phyloP scores from a whole-genome alignment of 2,888 invertebrate species.

The Acleris cristana region DNA sequence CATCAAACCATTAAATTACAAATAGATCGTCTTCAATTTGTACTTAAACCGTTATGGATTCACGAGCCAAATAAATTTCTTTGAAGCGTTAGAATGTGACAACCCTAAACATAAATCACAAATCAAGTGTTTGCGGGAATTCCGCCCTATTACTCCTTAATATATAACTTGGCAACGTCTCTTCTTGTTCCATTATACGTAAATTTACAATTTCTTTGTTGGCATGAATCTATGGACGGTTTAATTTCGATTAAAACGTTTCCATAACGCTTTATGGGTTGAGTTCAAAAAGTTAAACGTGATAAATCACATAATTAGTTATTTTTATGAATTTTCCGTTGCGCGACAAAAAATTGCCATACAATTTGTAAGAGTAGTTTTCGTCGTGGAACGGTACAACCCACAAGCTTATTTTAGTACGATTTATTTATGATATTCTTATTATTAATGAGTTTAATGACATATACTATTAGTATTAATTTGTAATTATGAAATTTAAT shows the following conservation, averaged over 20 bases:
- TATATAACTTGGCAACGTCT: slow-evolving; percentile 47
- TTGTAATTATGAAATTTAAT: too few relatives aligned
- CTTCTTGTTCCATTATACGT: slow-evolving; percentile 39
- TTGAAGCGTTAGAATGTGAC: slow-evolving; percentile 48
- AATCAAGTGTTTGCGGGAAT: slow-evolving; percentile 46
- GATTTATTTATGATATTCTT: too few relatives aligned
- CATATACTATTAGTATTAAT: too few relatives aligned
- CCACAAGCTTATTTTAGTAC: too few relatives aligned
- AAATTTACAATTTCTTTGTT: slow-evolving; percentile 34
- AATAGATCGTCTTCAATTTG: neutral
- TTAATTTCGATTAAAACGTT: slow-evolving; percentile 19
- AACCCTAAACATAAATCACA: slow-evolving; percentile 51
- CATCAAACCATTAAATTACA: neutral
- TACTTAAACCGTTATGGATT: neutral
- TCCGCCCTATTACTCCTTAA: slow-evolving; percentile 49
- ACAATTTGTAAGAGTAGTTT: too few relatives aligned
- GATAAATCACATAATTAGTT: too few relatives aligned
- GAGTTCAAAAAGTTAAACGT: too few relatives aligned
- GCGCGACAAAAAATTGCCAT: too few relatives aligned
- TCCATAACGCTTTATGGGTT: neutral
- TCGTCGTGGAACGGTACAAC: too few relatives aligned
- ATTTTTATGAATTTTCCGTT: too few relatives aligned
- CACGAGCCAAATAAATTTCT: slow-evolving; percentile 23
- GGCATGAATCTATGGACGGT: slow-evolving; percentile 22
- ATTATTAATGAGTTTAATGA: too few relatives aligned